A percentile compares a stretch with the other conserved stretches of the same genome.
Conservation (phyloP, 2,113 vertebrate genomes). For the Rafetus swinhoei region DNA sequence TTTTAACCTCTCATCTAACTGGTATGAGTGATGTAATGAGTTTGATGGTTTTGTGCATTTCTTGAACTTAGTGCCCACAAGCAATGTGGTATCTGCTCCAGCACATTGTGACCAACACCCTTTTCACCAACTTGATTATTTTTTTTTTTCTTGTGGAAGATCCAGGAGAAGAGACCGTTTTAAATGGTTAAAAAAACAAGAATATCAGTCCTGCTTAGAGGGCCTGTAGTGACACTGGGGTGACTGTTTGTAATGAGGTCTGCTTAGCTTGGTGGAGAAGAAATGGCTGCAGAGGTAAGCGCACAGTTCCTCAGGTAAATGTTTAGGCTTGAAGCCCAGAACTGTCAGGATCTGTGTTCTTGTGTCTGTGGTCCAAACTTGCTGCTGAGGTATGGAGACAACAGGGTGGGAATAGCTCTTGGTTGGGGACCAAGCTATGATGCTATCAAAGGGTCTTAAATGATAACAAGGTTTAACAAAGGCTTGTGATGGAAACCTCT, state of each 20-base stretch:
- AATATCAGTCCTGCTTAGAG: not conserved
- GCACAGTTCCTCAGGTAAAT: conserved; percentile 10
- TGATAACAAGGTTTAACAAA: not conserved
- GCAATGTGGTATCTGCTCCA: not conserved
- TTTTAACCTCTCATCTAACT: not conserved
- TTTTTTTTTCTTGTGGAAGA: not conserved
- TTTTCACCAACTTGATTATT: not conserved
- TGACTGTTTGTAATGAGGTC: not conserved
- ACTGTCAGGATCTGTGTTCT: not conserved
- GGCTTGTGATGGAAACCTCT: not conserved
- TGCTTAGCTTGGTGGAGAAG: not conserved
- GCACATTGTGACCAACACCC: not conserved
- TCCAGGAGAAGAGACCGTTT: not conserved
- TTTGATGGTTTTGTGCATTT: not conserved
- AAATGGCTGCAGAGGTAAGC: not conserved
- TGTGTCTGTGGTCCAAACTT: not conserved
- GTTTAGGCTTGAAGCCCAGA: conserved; percentile 1
- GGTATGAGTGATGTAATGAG: not conserved
- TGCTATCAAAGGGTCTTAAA: not conserved
- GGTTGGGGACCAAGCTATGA: not conserved
- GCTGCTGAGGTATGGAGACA: not conserved
- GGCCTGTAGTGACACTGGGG: not conserved
- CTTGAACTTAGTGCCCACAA: not conserved
- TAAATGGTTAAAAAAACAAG: not conserved
- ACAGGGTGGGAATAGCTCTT: not conserved